phyloP scores from a whole-genome alignment of 2,888 invertebrate genomes.

The Limnephilus marmoratus region DNA sequence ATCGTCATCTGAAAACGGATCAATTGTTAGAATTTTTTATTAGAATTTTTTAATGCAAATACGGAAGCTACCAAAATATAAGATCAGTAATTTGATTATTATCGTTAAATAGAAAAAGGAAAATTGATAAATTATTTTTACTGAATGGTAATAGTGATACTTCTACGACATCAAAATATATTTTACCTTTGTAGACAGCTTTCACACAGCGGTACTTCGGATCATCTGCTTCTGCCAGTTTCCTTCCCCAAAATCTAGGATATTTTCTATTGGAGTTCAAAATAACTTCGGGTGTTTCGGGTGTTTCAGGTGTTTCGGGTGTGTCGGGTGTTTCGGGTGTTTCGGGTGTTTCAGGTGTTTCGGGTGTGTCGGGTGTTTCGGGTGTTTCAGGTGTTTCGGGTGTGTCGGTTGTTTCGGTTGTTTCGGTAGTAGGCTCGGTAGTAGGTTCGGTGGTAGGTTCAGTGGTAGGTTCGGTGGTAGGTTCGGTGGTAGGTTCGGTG shows the following conservation, averaged over 20 bases:
- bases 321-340: no score
- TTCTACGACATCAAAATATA: background rate
- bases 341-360: no score
- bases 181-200: background rate
- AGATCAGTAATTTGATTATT: background rate
- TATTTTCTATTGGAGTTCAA: background rate
- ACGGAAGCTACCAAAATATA: background rate
- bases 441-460: background rate
- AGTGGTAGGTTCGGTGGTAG: background rate
- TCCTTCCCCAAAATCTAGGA: background rate
- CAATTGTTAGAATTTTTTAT: background rate
- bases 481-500: background rate
- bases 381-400: no score
- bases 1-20: conserved; percentile 43
- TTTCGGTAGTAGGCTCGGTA: background rate
- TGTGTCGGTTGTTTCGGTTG: no score
- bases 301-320: no score
- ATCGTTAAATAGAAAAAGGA: background rate
- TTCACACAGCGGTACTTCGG: background rate
- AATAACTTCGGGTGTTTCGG: background rate
- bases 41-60: background rate
- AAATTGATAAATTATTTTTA: background rate
- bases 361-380: background rate
- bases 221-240: background rate
- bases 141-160: background rate